Evolutionary conservation across 2,797 vertebrate genomes (phyloP).

Genomic region (Pseudocheirus occidentalis): DNA sequence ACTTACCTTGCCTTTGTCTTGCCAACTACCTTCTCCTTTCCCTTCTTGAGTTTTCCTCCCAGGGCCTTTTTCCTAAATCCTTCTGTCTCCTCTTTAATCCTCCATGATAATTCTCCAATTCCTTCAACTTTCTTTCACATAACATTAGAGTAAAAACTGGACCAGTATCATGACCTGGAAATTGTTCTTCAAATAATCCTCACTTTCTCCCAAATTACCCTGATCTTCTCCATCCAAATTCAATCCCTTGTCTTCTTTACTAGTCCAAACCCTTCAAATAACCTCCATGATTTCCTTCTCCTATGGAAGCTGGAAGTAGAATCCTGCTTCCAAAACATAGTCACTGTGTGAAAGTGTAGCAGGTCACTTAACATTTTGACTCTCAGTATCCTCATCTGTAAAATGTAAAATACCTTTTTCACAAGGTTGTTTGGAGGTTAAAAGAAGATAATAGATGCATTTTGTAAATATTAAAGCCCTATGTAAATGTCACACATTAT

Average conservation of each 20-base stretch:
- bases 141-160: neutral
- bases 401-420: neutral
- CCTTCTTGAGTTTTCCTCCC: neutral
- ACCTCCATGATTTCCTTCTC: neutral
- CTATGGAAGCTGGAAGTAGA: neutral
- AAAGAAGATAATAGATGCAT: neutral
- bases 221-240: neutral
- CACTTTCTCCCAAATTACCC: neutral
- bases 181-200: neutral
- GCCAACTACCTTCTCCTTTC: neutral
- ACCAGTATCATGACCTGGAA: neutral
- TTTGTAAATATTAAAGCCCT: neutral
- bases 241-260: neutral
- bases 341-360: neutral
- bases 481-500: neutral
- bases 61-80: neutral
- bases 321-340: neutral
- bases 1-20: neutral
- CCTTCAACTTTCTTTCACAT: neutral
- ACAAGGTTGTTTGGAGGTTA: neutral
- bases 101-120: neutral
- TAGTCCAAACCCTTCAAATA: neutral
- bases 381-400: neutral
- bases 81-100: neutral
- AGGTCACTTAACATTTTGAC: neutral